phyloP scores from a whole-genome alignment of 2,888 invertebrate species.

The Tryphoninae sp. region DNA sequence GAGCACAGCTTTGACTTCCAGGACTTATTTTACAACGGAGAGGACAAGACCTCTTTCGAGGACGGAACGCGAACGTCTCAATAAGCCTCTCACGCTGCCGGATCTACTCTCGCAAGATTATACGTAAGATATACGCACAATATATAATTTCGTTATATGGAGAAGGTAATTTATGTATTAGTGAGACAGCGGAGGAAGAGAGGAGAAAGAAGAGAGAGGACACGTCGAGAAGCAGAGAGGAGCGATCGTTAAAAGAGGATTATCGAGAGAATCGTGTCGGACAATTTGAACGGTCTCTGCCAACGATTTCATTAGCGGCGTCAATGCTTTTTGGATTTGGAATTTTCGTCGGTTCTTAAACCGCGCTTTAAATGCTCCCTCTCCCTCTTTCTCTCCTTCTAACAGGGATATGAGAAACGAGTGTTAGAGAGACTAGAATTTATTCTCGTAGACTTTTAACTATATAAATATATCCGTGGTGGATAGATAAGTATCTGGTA shows the following conservation, averaged over 20 bases:
- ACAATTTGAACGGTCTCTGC: constrained; percentile 26
- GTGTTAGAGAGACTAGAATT: constrained; percentile 14
- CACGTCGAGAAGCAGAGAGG: background rate
- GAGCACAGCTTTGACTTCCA: constrained; percentile 32
- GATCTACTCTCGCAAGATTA: constrained; percentile 44
- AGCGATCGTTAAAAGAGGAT: constrained; percentile 51
- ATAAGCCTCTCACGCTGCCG: constrained; percentile 51
- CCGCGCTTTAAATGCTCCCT: constrained; percentile 7
- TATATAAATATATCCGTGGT: constrained; percentile 28
- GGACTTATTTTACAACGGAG: constrained; percentile 35
- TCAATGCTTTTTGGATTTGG: constrained; percentile 23
- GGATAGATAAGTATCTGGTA: constrained; percentile 40
- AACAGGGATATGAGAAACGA: constrained; percentile 22
- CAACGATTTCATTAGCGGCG: constrained; percentile 38
- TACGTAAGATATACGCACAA: constrained; percentile 22
- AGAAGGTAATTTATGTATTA: constrained; percentile 17
- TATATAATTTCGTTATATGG: constrained; percentile 31
- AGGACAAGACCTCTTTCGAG: constrained; percentile 17
- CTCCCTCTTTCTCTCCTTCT: background rate
- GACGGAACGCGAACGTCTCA: constrained; percentile 49
- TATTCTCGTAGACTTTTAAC: background rate
- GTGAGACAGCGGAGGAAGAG: background rate
- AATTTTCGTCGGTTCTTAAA: constrained; percentile 18
- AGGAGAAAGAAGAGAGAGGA: background rate
- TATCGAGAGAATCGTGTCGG: constrained; percentile 41